Percentiles rank a stretch among this genome's conserved stretches.
Evolutionary conservation across 2,797 vertebrate genomes (phyloP).

Genomic region (Tiaroga cobitis): DNA sequence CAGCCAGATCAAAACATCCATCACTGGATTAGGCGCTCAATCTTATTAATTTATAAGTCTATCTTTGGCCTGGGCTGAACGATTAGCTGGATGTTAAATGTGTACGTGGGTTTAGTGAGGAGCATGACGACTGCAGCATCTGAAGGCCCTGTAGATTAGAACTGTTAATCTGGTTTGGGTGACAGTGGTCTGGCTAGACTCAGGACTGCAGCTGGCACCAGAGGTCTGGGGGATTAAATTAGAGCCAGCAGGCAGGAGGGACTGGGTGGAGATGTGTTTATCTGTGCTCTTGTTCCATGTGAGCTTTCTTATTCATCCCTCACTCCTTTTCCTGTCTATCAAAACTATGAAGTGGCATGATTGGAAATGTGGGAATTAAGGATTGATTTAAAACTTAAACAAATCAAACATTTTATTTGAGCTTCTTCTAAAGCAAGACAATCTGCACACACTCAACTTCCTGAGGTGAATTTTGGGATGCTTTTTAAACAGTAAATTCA

Average conservation of each 20-base stretch:
- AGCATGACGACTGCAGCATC: conserved; percentile 34
- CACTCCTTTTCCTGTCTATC: background rate
- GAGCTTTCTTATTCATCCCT: conserved; percentile 9
- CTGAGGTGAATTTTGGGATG: background rate
- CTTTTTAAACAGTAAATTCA: background rate
- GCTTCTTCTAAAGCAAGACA: background rate
- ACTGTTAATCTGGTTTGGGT: conserved; percentile 51
- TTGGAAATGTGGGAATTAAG: background rate
- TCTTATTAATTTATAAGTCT: conserved; percentile 57
- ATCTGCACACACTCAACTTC: background rate
- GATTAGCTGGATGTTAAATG: conserved; percentile 60
- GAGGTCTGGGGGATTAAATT: conserved; percentile 45
- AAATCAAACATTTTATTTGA: background rate
- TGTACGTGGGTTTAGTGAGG: conserved; percentile 31
- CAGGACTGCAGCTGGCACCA: conserved; percentile 48
- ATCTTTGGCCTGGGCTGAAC: conserved; percentile 58
- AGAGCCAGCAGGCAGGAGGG: conserved; percentile 34
- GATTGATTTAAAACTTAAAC: background rate
- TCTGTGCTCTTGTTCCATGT: conserved; percentile 22
- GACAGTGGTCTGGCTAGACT: conserved; percentile 51
- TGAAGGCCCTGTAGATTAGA: conserved; percentile 36
- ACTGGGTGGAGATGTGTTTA: conserved; percentile 34
- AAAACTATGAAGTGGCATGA: background rate
- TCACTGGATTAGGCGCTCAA: conserved; percentile 43
- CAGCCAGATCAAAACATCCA: conserved; percentile 42